phyloP scores from a whole-genome alignment of 30 jellyfish, hydroid and myxozoan species.

The Euphysa ruthae region DNA sequence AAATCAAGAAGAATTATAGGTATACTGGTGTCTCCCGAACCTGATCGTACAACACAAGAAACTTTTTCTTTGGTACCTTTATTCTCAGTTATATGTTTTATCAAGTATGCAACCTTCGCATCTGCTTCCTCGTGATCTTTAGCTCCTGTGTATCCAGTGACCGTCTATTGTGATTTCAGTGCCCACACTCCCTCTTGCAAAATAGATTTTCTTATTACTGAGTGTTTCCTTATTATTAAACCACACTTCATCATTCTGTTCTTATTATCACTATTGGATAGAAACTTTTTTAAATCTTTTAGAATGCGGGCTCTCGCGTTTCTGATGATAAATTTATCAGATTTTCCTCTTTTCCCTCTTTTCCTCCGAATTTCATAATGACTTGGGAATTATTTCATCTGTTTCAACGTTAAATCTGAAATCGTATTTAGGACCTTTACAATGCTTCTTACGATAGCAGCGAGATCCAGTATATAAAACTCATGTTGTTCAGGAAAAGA shows the following conservation, averaged over 20 bases:
- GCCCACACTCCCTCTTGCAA: no score
- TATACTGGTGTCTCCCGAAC: no score
- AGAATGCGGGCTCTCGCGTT: conserved; percentile 23
- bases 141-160: no score
- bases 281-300: conserved; percentile 13
- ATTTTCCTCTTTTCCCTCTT: no score
- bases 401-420: conserved; percentile 7
- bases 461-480: conserved; percentile 8
- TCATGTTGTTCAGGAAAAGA: no score
- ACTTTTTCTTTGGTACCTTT: no score
- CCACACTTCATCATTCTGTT: conserved; percentile 33
- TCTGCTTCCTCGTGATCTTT: no score
- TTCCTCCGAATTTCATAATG: background rate
- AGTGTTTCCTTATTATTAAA: conserved; percentile 14
- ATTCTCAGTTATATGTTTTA: no score
- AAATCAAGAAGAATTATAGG: no score
- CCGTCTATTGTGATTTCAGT: no score
- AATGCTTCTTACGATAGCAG: conserved; percentile 15
- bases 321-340: conserved; percentile 20
- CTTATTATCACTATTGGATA: conserved; percentile 30
- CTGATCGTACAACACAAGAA: no score
- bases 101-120: no score
- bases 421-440: conserved; percentile 7
- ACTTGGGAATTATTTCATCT: conserved; percentile 9
- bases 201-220: conserved; percentile 18